A percentile compares a stretch with the other conserved stretches of the same genome.
phyloP scores from a whole-genome alignment of 2,888 invertebrate genomes.

The Orthosia gracilis region DNA sequence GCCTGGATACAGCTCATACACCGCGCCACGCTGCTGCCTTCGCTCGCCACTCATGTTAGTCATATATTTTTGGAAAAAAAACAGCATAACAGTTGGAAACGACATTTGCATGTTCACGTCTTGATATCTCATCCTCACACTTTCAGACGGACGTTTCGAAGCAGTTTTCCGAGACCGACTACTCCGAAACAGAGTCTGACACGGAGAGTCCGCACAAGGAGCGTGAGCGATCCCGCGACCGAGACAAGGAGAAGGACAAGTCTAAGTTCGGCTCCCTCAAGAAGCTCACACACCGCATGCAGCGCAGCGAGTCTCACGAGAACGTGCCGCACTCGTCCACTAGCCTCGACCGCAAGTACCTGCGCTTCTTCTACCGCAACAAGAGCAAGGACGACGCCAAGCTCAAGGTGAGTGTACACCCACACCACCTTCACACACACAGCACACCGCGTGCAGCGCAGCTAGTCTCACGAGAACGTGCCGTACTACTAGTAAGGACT shows the following conservation, averaged over 20 bases:
- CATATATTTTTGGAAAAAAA: too few relatives aligned
- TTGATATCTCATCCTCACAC: background rate
- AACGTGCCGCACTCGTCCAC: conserved; percentile 87
- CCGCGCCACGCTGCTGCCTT: conserved; percentile 89
- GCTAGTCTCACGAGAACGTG: conserved; percentile 87
- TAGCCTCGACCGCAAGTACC: conserved; percentile 94
- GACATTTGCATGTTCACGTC: background rate
- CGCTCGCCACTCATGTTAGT: conserved; percentile 83
- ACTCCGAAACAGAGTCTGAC: conserved; percentile 90
- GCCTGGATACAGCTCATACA: conserved; percentile 93
- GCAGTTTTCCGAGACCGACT: conserved; percentile 92
- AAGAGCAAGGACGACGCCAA: conserved; percentile 88
- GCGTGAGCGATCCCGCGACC: conserved; percentile 59
- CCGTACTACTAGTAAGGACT: conserved; percentile 62
- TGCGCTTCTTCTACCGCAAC: conserved; percentile 87
- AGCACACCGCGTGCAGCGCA: conserved; percentile 83
- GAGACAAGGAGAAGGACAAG: conserved; percentile 80
- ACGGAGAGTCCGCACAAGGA: conserved; percentile 75
- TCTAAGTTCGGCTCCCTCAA: conserved; percentile 75
- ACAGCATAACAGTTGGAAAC: background rate
- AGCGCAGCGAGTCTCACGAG: conserved; percentile 85
- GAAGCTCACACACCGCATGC: conserved; percentile 81
- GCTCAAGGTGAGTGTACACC: conserved; percentile 70
- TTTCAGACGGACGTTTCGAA: conserved; percentile 80
- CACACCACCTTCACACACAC: background rate